Percentiles rank a stretch among this genome's conserved stretches.
These are phyloP conservation scores for Cinclus mexicanus DNA, from an alignment of 2,113 vertebrate genomes.

Conservation along the genomic window DNA sequence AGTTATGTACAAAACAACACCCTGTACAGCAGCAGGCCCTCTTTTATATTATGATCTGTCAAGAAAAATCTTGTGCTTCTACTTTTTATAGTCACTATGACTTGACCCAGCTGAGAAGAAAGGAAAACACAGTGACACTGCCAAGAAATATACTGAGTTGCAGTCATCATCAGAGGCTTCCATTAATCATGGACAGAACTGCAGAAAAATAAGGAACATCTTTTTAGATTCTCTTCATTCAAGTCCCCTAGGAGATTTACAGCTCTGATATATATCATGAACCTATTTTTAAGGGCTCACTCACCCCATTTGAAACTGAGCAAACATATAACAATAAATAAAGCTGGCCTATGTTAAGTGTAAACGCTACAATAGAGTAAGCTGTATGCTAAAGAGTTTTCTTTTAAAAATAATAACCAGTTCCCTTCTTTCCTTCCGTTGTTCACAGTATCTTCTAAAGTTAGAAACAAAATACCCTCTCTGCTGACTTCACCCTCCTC, in stretches of 20 bases:
- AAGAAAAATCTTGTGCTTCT: constrained; percentile 55
- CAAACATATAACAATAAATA: constrained; percentile 42
- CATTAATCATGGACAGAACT: constrained; percentile 64
- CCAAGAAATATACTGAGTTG: constrained; percentile 66
- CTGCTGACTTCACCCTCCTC: constrained; percentile 44
- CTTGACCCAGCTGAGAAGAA: constrained; percentile 68
- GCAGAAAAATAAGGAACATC: constrained; percentile 64
- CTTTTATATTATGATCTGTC: constrained; percentile 49
- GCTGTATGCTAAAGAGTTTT: neutral
- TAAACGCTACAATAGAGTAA: neutral
- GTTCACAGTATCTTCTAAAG: constrained; percentile 52
- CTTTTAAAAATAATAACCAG: constrained; percentile 9
- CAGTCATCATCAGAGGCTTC: constrained; percentile 57
- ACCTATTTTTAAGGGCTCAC: constrained; percentile 33
- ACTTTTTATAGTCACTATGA: constrained; percentile 47
- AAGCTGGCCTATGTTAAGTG: constrained; percentile 37
- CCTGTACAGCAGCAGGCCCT: constrained; percentile 56
- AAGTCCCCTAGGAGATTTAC: constrained; percentile 54
- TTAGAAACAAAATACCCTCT: constrained; percentile 61
- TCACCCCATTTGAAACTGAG: constrained; percentile 32
- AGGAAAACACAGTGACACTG: constrained; percentile 53
- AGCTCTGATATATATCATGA: constrained; percentile 37
- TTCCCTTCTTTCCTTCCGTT: constrained; percentile 21
- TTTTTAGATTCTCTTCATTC: constrained; percentile 61
- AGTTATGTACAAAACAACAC: constrained; percentile 40